These are phyloP conservation scores for Harmothoe impar DNA, from an alignment of 2,888 invertebrate species.

Conservation along the genomic window DNA sequence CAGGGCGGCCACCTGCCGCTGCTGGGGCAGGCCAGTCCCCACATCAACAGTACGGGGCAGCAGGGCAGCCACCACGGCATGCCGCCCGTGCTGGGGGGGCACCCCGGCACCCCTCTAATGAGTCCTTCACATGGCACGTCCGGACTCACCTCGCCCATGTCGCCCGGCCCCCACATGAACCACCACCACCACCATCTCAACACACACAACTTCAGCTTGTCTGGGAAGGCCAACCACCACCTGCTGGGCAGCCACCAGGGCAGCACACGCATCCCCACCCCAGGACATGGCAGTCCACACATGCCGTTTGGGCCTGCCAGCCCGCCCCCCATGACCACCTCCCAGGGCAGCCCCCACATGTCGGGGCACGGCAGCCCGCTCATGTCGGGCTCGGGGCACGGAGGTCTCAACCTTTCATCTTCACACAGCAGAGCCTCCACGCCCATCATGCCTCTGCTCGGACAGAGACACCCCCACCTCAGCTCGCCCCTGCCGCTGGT, in stretches of 20 bases:
- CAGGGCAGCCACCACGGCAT: not conserved
- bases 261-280: not conserved
- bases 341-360: constrained; percentile 20
- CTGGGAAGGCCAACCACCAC: constrained; percentile 21
- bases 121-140: constrained; percentile 43
- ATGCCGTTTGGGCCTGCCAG: constrained; percentile 36
- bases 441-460: constrained; percentile 13
- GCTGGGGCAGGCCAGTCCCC: not conserved
- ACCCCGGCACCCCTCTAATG: not conserved
- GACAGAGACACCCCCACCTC: constrained; percentile 34
- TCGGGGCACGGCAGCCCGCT: constrained; percentile 41
- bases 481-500: not conserved
- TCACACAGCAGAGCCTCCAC: constrained; percentile 1
- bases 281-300: constrained; percentile 41
- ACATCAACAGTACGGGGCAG: not conserved
- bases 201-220: not conserved
- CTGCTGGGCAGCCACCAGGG: not conserved
- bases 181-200: constrained; percentile 19
- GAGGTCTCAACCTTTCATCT: not conserved
- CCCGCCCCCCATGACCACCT: constrained; percentile 36
- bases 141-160: not conserved
- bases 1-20: constrained; percentile 8
- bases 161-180: not conserved
- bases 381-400: not conserved
- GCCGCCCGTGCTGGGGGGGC: not conserved